Percentiles rank a stretch among this genome's conserved stretches.
phyloP scores from a whole-genome alignment of 2,888 invertebrate genomes.

The Hylaea fasciaria region DNA sequence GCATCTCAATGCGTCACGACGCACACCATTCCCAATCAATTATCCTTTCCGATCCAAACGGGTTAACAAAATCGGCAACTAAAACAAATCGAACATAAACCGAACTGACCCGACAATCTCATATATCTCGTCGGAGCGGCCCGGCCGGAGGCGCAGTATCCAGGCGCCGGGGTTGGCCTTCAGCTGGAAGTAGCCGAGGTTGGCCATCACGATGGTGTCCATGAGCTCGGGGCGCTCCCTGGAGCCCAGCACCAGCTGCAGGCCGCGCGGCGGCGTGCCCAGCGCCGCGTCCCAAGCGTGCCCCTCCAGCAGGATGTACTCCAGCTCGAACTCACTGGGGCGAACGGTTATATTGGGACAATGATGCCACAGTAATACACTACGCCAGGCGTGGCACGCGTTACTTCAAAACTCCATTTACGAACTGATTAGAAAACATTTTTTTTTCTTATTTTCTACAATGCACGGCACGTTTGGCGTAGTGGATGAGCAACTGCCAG shows the following conservation, averaged over 20 bases:
- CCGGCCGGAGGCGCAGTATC: conserved; percentile 94
- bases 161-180: conserved; percentile 99
- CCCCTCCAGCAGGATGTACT: conserved; percentile 96
- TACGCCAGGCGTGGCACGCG: too few relatives aligned
- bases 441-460: too few relatives aligned
- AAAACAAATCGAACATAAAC: background rate
- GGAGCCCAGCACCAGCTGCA: conserved; percentile 98
- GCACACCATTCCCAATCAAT: too few relatives aligned
- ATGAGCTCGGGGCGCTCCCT: conserved; percentile 90
- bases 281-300: conserved; percentile 97
- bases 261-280: conserved; percentile 97
- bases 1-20: too few relatives aligned
- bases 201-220: conserved; percentile 99
- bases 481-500: too few relatives aligned
- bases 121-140: conserved; percentile 97
- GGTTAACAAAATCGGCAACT: too few relatives aligned
- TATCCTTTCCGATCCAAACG: too few relatives aligned
- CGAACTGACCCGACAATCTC: conserved; percentile 90
- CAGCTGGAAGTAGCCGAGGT: conserved; percentile 97
- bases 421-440: too few relatives aligned
- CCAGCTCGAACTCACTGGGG: conserved; percentile 96
- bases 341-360: too few relatives aligned
- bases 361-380: too few relatives aligned
- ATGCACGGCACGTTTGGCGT: too few relatives aligned
- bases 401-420: too few relatives aligned